A percentile compares a stretch with the other conserved stretches of the same genome.
These are phyloP conservation scores for Acyrthosiphon pisum DNA, from an alignment of 1,140 invertebrate species.

Conservation along the genomic window DNA sequence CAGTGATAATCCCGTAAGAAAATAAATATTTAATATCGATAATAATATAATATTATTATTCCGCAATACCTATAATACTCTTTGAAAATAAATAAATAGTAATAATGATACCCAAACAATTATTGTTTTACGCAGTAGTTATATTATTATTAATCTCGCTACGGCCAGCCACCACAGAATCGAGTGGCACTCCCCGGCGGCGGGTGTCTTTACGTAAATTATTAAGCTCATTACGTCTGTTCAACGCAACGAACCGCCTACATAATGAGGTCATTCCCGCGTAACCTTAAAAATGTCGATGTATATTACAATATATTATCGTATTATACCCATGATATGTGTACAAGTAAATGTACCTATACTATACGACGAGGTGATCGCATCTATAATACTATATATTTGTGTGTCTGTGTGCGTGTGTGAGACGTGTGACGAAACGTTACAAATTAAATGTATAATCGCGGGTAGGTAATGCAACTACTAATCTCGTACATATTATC, in stretches of 20 bases:
- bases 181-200: constrained; percentile 38
- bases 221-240: constrained; percentile 49
- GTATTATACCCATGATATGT: not conserved
- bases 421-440: constrained; percentile 3
- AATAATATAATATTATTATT: not conserved
- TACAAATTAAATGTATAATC: not conserved
- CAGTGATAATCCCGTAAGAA: not conserved
- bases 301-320: constrained; percentile 23
- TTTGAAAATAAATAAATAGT: not conserved
- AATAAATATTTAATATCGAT: too few relatives aligned
- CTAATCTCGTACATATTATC: not conserved
- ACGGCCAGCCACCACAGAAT: not conserved
- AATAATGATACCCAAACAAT: not conserved
- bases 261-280: constrained; percentile 48
- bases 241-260: constrained; percentile 35
- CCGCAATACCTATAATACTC: too few relatives aligned
- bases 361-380: not conserved
- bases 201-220: constrained; percentile 45
- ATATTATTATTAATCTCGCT: not conserved
- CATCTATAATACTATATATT: not conserved
- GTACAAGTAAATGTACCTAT: not conserved
- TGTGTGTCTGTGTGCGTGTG: too few relatives aligned
- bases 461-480: not conserved
- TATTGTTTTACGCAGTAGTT: constrained; percentile 21
- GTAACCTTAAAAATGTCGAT: constrained; percentile 49